Base-by-base conservation (phyloP, 2,797 vertebrate genomes). In the Coregonus suidteri region DNA sequence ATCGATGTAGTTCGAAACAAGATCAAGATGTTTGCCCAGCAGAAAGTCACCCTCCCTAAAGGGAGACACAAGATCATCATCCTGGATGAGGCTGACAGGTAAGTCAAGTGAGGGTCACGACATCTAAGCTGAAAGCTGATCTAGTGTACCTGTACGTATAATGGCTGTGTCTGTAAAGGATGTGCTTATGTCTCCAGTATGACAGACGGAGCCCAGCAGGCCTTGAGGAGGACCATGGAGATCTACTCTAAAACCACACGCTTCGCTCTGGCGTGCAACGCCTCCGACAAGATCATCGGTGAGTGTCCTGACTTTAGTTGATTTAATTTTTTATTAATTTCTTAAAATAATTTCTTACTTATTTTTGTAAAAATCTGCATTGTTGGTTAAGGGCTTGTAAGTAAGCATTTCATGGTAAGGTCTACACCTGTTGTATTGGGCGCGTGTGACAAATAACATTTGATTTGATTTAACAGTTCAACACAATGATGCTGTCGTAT, bases 21-120 rank as follows among this genome's bases (percentile, higher is more conserved):
- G 90, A 99, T 99, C 88, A 99, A 99, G 91, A 98, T 99, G 98
- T 99, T 99, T 75, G 98, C 98, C 31, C 98, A 99, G 84, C 98
- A 99, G 86, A 99, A 99, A 75, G 98, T 99, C 82, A 99, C 98
- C 0, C 95, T 99, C 54, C 97, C 98, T 74, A 98, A 95, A 93
- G 96, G 97, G 31, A 95, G 98, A 6, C 98, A 99, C 89, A 99
- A 99, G 92, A 94, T 99, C 86, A 97, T 99, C 86, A 98, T 99
- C 86, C 93, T 99, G 75, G 98, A 99, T 68, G 98, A 99, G 79
- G 98, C 98, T 0, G 98, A 99, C 96, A 99, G 98, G 98, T 99
- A 87, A 0, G 31, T 16, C 0, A 6, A 0, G 37, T 51, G 16
- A 13, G 47, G 41, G 15, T 59, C 7, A 20, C 16, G 4, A 41